Conservation (phyloP, 35 echinoderm and acorn worm genomes). For the Apostichopus parvimensis region DNA sequence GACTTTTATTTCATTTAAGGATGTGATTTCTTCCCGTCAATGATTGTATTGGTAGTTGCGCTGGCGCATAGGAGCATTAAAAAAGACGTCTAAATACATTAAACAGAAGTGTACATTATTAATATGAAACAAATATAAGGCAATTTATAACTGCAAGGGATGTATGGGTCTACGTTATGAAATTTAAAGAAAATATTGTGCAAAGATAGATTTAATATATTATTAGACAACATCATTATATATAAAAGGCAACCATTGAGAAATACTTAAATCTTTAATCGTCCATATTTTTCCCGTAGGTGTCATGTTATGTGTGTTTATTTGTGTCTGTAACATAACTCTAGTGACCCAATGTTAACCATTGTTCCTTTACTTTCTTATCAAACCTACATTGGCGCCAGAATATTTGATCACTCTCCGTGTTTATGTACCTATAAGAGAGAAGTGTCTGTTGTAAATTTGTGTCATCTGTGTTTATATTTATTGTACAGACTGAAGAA, state of each 20-base stretch:
- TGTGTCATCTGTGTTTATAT: constrained; percentile 25
- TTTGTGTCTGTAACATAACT: constrained; percentile 26
- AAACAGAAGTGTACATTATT: background rate
- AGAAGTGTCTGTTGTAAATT: background rate
- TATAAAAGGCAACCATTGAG: background rate
- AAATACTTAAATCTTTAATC: background rate
- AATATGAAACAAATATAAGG: background rate
- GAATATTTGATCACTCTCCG: background rate
- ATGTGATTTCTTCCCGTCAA: too few species aligned
- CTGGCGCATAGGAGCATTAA: background rate
- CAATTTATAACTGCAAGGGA: background rate
- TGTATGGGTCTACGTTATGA: background rate
- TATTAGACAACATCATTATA: background rate
- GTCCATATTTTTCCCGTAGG: background rate
- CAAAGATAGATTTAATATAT: constrained; percentile 1
- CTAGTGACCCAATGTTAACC: background rate
- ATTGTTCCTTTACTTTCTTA: background rate
- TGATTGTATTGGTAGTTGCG: background rate
- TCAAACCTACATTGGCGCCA: background rate
- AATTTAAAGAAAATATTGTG: background rate
- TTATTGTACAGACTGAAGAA: constrained; percentile 19
- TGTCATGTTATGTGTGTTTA: background rate
- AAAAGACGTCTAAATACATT: background rate
- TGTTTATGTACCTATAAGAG: constrained; percentile 1
- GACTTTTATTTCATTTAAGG: too few species aligned